These are phyloP conservation scores for Botrylloides violaceus DNA, from an alignment of 23 tunicate species.

Conservation along the genomic window DNA sequence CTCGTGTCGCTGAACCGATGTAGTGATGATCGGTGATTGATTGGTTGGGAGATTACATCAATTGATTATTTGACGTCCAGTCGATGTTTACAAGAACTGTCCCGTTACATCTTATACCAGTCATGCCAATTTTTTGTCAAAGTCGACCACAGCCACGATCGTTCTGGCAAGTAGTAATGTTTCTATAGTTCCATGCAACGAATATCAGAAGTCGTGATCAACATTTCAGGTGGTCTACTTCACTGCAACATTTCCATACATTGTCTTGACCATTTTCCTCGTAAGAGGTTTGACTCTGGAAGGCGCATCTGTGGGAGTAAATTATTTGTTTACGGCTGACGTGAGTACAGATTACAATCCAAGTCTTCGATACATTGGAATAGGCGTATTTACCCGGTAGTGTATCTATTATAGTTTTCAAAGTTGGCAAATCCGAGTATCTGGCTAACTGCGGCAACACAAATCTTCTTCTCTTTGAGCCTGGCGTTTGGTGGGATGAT, in stretches of 20 bases:
- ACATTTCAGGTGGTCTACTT: conserved; percentile 71
- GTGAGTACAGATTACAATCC: conserved; percentile 25
- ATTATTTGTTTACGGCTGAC: conserved; percentile 60
- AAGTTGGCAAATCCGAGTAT: conserved; percentile 66
- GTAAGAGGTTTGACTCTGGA: conserved; percentile 63
- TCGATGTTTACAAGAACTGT: too few relatives aligned
- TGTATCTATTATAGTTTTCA: conserved; percentile 20
- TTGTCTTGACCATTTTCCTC: conserved; percentile 63
- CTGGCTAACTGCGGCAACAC: conserved; percentile 95
- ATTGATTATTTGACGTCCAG: too few relatives aligned
- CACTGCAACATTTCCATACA: conserved; percentile 84
- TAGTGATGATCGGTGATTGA: too few relatives aligned
- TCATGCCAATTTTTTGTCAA: neutral
- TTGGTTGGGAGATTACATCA: too few relatives aligned
- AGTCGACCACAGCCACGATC: too few relatives aligned
- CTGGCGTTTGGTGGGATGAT: conserved; percentile 97
- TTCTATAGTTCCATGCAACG: too few relatives aligned
- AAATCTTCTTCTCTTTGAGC: conserved; percentile 93
- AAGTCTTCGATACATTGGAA: neutral
- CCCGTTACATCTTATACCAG: too few relatives aligned
- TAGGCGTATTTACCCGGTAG: too few relatives aligned
- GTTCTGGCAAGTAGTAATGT: too few relatives aligned
- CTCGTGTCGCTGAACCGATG: too few relatives aligned
- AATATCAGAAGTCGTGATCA: too few relatives aligned
- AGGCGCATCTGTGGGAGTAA: conserved; percentile 49